phyloP scores from a whole-genome alignment of 2,113 vertebrate genomes.

The Girardinichthys multiradiatus region DNA sequence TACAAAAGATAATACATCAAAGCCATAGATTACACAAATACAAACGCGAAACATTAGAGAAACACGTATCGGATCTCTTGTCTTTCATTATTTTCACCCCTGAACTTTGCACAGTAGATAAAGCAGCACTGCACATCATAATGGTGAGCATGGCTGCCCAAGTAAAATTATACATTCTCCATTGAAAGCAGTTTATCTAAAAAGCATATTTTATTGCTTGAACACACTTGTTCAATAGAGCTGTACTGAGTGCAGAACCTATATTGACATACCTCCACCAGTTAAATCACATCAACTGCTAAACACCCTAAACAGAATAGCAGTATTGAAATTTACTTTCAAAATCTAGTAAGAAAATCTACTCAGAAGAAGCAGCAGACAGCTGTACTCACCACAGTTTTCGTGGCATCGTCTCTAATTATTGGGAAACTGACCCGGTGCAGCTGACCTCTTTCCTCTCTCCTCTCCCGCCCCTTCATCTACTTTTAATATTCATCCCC shows the following conservation, averaged over 20 bases:
- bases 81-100: too few species aligned
- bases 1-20: too few species aligned
- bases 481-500: constrained; percentile 57
- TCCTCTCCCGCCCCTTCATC: constrained; percentile 25
- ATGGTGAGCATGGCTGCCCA: too few species aligned
- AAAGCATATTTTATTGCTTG: too few species aligned
- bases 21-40: too few species aligned
- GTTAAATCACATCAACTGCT: not conserved
- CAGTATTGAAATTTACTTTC: not conserved
- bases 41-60: too few species aligned
- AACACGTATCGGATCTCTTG: not conserved
- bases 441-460: constrained; percentile 23
- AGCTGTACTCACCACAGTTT: constrained; percentile 72
- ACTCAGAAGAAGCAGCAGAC: not conserved
- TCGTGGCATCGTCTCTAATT: constrained; percentile 65
- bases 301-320: not conserved
- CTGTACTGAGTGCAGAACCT: not conserved
- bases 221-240: too few species aligned
- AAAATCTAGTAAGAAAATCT: not conserved
- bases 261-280: not conserved
- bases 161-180: too few species aligned
- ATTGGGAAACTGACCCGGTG: constrained; percentile 32
- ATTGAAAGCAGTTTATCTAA: too few species aligned
- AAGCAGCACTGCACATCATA: not conserved
- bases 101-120: not conserved